These are phyloP conservation scores for Drosophila fulvimacula DNA, from an alignment of 2,888 invertebrate species.

Conservation along the genomic window DNA sequence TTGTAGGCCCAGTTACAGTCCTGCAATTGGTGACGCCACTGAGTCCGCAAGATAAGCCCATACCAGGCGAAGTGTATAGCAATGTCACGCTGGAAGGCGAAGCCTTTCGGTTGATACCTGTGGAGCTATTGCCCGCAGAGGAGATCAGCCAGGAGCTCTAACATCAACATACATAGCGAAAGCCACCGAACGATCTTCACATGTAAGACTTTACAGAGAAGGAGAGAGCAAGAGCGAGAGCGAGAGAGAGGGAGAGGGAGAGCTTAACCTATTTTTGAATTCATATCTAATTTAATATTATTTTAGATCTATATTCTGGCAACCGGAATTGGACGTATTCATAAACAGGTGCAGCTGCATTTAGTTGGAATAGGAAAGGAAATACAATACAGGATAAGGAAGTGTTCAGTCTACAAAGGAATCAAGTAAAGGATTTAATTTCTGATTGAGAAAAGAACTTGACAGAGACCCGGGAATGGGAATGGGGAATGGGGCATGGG, in stretches of 20 bases:
- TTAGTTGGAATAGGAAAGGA: conserved; percentile 1
- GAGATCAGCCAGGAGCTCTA: conserved; percentile 24
- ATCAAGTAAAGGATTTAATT: not conserved
- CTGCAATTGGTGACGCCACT: conserved; percentile 45
- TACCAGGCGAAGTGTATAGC: conserved; percentile 35
- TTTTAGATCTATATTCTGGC: conserved; percentile 14
- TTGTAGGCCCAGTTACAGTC: conserved; percentile 45
- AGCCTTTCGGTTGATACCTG: conserved; percentile 49
- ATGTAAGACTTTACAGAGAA: conserved; percentile 15
- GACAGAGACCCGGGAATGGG: not conserved
- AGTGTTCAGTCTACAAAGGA: not conserved
- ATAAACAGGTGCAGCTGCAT: conserved; percentile 6
- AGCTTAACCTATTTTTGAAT: not conserved
- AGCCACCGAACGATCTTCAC: conserved; percentile 12
- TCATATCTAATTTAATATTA: not conserved
- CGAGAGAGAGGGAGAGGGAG: not conserved
- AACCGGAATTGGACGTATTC: conserved; percentile 23
- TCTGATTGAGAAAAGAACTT: not conserved
- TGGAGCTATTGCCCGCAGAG: conserved; percentile 34
- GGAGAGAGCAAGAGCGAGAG: not conserved
- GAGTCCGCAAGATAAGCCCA: conserved; percentile 10
- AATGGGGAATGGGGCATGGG: no score
- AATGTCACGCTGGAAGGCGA: conserved; percentile 41
- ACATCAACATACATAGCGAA: not conserved
- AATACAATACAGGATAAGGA: not conserved